Percentiles rank a stretch among this genome's conserved stretches.
Conservation (phyloP, 2,888 invertebrate genomes). For the Nemotelus pantherinus region DNA sequence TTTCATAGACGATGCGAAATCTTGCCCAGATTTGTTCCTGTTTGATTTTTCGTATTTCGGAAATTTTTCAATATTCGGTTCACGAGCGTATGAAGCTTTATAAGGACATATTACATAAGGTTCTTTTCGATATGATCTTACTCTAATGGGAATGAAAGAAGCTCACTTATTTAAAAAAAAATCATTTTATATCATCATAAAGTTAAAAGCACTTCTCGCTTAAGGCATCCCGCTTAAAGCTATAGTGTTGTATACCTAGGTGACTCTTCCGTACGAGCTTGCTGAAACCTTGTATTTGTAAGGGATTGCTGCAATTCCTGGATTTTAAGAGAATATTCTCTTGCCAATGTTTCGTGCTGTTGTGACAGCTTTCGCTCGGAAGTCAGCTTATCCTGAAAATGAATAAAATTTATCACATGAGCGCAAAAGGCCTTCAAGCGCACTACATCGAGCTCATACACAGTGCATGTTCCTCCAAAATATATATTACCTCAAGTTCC, state of each 20-base stretch:
- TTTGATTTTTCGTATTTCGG: background rate
- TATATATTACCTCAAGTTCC: slow-evolving; percentile 56
- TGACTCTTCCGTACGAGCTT: slow-evolving; percentile 52
- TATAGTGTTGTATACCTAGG: slow-evolving; percentile 50
- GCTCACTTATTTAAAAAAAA: background rate
- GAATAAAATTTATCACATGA: slow-evolving; percentile 22
- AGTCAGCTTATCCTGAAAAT: slow-evolving; percentile 56
- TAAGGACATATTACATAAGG: background rate
- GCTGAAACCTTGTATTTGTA: slow-evolving; percentile 61
- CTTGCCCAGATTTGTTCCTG: background rate
- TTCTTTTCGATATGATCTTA: background rate
- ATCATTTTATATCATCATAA: too few species aligned
- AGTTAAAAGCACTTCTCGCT: too few species aligned
- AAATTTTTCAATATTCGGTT: background rate
- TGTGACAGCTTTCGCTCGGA: slow-evolving; percentile 57
- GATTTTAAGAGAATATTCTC: slow-evolving; percentile 60
- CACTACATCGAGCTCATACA: background rate
- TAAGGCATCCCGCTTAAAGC: background rate
- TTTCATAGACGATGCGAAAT: slow-evolving; percentile 13
- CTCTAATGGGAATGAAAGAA: background rate
- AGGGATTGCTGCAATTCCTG: slow-evolving; percentile 60
- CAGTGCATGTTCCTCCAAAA: slow-evolving; percentile 16
- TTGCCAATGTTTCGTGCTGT: slow-evolving; percentile 58
- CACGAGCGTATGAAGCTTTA: background rate
- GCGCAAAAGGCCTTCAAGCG: background rate